Conservation (phyloP, 1,140 invertebrate genomes). For the Amphibalanus amphitrite region DNA sequence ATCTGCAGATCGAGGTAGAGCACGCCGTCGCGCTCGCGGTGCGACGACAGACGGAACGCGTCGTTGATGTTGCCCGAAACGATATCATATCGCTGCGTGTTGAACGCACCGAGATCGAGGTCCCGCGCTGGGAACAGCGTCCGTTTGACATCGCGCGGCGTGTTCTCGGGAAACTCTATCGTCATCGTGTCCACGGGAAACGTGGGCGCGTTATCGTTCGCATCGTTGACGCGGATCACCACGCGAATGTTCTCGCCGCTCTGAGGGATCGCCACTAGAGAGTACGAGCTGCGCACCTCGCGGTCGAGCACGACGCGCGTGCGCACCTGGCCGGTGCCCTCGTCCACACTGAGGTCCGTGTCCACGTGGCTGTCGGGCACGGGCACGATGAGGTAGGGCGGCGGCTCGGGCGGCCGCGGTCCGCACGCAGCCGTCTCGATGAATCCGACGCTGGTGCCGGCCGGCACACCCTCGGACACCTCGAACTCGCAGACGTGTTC, state of each 20-base stretch:
- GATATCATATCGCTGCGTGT: slow-evolving; percentile 81
- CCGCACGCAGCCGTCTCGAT: slow-evolving; percentile 48
- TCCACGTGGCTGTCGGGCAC: slow-evolving; percentile 33
- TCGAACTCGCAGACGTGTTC: slow-evolving; percentile 41
- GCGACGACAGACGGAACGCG: slow-evolving; percentile 69
- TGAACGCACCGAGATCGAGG: slow-evolving; percentile 67
- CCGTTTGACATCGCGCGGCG: slow-evolving; percentile 75
- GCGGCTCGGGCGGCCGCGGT: slow-evolving; percentile 71
- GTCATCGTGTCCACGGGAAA: slow-evolving; percentile 63
- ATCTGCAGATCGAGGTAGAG: slow-evolving; percentile 87
- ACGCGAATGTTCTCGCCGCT: slow-evolving; percentile 68
- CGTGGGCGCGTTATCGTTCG: slow-evolving; percentile 89
- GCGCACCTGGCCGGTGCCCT: slow-evolving; percentile 74
- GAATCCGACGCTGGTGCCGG: slow-evolving; percentile 67
- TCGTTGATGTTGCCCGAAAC: slow-evolving; percentile 82
- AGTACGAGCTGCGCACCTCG: slow-evolving; percentile 67
- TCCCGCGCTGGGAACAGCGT: slow-evolving; percentile 80
- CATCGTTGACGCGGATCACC: slow-evolving; percentile 76
- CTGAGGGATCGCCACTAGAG: slow-evolving; percentile 68
- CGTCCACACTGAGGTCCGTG: slow-evolving; percentile 66
- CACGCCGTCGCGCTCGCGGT: slow-evolving; percentile 69
- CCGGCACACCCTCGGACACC: slow-evolving; percentile 63
- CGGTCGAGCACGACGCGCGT: slow-evolving; percentile 72
- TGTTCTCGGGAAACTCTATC: slow-evolving; percentile 89
- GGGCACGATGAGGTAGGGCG: slow-evolving; percentile 27